Conservation (phyloP, 2,888 invertebrate genomes). For the Drosophila parthenogenetica region DNA sequence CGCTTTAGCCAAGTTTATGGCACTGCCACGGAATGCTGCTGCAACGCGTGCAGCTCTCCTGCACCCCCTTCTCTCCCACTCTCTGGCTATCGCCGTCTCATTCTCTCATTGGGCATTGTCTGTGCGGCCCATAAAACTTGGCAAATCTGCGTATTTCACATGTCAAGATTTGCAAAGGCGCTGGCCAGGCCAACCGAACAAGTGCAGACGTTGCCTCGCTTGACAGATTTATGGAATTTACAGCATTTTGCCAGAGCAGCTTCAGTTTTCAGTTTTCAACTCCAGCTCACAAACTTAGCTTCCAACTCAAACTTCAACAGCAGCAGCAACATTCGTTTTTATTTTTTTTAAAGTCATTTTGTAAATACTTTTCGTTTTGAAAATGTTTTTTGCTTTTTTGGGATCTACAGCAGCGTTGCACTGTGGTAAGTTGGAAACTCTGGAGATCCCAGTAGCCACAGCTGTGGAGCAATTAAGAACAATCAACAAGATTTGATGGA, state of each 20-base stretch:
- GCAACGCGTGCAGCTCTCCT: conserved; percentile 42
- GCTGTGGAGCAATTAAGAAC: conserved; percentile 70
- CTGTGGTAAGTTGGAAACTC: conserved; percentile 21
- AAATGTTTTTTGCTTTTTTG: conserved; percentile 20
- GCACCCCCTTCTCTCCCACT: conserved; percentile 6
- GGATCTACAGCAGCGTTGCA: conserved; percentile 58
- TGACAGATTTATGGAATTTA: conserved; percentile 82
- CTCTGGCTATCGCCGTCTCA: conserved; percentile 1
- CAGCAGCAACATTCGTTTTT: conserved; percentile 29
- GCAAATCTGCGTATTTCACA: conserved; percentile 83
- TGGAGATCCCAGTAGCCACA: conserved; percentile 15
- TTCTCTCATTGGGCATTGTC: conserved; percentile 46
- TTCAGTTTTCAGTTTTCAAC: conserved; percentile 23
- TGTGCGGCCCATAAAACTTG: conserved; percentile 77
- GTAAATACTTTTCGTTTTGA: conserved; percentile 49
- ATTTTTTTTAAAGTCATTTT: conserved; percentile 40
- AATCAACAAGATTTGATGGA: conserved; percentile 71
- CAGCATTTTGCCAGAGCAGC: conserved; percentile 66
- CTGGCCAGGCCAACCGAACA: conserved; percentile 62
- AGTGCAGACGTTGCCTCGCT: conserved; percentile 76
- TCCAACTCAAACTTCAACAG: conserved; percentile 24
- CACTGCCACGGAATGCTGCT: conserved; percentile 76
- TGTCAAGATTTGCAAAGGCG: conserved; percentile 72
- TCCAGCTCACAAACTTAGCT: conserved; percentile 16
- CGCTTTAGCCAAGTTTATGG: conserved; percentile 80